phyloP scores from a whole-genome alignment of 2,113 vertebrate species.

The Eolophus roseicapilla region DNA sequence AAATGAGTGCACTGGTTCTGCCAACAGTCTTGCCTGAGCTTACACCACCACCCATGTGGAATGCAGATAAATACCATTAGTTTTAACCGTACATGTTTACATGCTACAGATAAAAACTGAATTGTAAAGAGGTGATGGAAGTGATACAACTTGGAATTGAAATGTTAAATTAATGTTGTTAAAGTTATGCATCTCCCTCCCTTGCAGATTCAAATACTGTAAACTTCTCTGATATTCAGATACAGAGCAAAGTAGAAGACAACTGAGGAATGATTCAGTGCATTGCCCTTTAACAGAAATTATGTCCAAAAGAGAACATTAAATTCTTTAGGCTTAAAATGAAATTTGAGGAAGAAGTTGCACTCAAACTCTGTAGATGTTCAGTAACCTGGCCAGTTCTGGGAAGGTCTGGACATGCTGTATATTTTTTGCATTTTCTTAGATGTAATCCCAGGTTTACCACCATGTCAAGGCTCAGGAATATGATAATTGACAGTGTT shows the following conservation, averaged over 20 bases:
- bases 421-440: neutral
- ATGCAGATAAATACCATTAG: conserved; percentile 7
- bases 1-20: neutral
- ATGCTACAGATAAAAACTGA: conserved; percentile 4
- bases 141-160: neutral
- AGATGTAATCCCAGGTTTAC: neutral
- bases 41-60: neutral
- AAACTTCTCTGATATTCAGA: neutral
- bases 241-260: neutral
- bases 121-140: neutral
- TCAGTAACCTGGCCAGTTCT: neutral
- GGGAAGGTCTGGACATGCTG: neutral
- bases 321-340: neutral
- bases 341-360: neutral
- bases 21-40: conserved; percentile 10
- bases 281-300: neutral
- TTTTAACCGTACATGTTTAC: conserved; percentile 35
- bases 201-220: neutral
- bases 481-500: neutral
- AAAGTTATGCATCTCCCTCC: neutral
- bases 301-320: neutral
- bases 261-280: neutral
- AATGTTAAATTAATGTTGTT: neutral
- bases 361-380: neutral
- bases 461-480: neutral